phyloP scores from a whole-genome alignment of 1,140 invertebrate genomes.

The Drosophila burlai region DNA sequence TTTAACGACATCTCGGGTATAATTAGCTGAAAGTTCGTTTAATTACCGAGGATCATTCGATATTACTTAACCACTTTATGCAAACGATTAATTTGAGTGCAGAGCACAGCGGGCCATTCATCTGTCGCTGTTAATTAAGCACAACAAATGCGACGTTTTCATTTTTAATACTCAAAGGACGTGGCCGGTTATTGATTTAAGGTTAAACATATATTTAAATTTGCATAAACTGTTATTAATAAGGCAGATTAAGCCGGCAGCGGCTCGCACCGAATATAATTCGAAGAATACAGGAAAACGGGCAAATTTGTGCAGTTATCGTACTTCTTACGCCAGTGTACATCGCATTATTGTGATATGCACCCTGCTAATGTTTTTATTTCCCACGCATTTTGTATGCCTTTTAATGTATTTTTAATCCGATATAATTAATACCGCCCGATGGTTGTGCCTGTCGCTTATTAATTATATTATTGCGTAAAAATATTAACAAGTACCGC shows the following conservation, averaged over 20 bases:
- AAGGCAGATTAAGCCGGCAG: constrained; percentile 55
- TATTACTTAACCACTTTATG: constrained; percentile 45
- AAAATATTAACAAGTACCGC: constrained; percentile 61
- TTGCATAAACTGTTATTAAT: constrained; percentile 80
- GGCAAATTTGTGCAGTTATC: constrained; percentile 15
- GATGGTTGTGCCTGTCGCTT: constrained; percentile 17
- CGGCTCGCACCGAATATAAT: constrained; percentile 18
- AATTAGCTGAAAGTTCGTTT: constrained; percentile 38
- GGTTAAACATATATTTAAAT: constrained; percentile 73
- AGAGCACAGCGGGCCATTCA: constrained; percentile 26
- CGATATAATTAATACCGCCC: constrained; percentile 55
- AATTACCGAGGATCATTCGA: constrained; percentile 34
- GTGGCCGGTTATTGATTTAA: constrained; percentile 66
- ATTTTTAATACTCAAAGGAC: constrained; percentile 33
- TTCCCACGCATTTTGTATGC: constrained; percentile 29
- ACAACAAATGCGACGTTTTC: constrained; percentile 45
- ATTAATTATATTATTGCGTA: constrained; percentile 64
- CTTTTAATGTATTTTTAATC: constrained; percentile 57
- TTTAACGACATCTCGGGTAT: constrained; percentile 20
- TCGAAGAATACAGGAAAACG: constrained; percentile 12
- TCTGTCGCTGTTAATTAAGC: constrained; percentile 71
- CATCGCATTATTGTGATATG: constrained; percentile 23
- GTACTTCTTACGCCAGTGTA: constrained; percentile 5
- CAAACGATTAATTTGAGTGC: constrained; percentile 35
- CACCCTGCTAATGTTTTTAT: constrained; percentile 44